Evolutionary conservation across 1,140 invertebrate species (phyloP), one percentile per base, ranked within the genome.

Genomic region (Cephus cinctus): DNA sequence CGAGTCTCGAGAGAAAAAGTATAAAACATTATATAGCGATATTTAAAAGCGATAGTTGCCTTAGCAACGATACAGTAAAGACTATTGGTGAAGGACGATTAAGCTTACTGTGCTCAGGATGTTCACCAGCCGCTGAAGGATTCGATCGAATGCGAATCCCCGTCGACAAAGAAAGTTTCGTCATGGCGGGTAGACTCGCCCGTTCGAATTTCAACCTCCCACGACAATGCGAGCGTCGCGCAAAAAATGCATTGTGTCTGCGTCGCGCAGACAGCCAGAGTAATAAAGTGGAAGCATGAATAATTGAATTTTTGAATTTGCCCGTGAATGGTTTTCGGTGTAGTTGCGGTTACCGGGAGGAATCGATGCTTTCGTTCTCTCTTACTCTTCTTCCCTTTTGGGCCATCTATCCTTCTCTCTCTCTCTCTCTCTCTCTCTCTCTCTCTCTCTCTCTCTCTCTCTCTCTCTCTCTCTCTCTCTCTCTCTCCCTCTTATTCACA

Each of bases 181-280:
- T n/a, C n/a, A n/a, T n/a, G n/a, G n/a, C 25, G 25, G 6, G 25
- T 6, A 27, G 25, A 6, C 25, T 27, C 25, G 25, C 25, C 6
- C 61, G 65, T 66, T 66, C 61, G 59, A 63, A 69, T 69, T 66
- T 71, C 59, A 69, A 57, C 63, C 69, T 69, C 66, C 63, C 65
- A 69, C 64, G 63, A 69, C 63, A 67, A 71, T 71, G 62, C 64
- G 55, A 52, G 53, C 41, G 18, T 8, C 23, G 15, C 15, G 42
- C 54, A 61, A 54, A 43, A 67, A 65, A 54, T 66, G 63, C 64
- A 67, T 67, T 63, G 62, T 65, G 57, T 51, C 58, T 57, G 55
- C 52, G 45, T 54, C 49, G 35, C 56, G 52, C 55, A 56, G 57
- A 58, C 59, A 54, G 50, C 49, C 54, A 52, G 50, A 45, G 43